Evolutionary conservation across 37 sponge, comb jelly and placozoan genomes (phyloP).

Genomic region (Cladorhizidae sp.): DNA sequence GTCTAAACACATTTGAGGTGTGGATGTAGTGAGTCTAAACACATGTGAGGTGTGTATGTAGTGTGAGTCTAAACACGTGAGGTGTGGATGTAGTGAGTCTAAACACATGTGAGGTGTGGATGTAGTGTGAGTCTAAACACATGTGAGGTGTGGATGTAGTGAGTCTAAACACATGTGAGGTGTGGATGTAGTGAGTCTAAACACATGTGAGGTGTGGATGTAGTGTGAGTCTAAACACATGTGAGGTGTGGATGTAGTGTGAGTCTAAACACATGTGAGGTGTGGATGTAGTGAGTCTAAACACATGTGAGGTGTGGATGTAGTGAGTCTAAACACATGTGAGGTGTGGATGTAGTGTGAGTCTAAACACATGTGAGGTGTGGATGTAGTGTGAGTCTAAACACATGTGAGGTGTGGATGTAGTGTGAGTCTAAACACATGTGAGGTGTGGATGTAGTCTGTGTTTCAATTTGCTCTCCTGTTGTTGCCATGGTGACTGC

Average conservation of each 20-base stretch:
- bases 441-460: not conserved
- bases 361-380: conserved; percentile 52
- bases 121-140: conserved; percentile 31
- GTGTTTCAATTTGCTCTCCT: not conserved
- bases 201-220: conserved; percentile 37
- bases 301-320: conserved; percentile 46
- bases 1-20: conserved; percentile 50
- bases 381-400: not conserved
- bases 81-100: not conserved
- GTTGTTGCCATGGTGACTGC: not conserved
- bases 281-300: not conserved
- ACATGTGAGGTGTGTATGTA: conserved; percentile 24
- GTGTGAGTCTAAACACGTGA: conserved; percentile 57
- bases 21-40: conserved; percentile 14
- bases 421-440: too few species aligned
- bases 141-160: conserved; percentile 22
- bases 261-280: conserved; percentile 54
- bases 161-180: conserved; percentile 54
- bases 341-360: not conserved
- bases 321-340: conserved; percentile 46
- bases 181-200: not conserved
- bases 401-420: conserved; percentile 37
- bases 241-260: conserved; percentile 16
- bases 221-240: conserved; percentile 42
- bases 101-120: conserved; percentile 48